Conservation (phyloP, 2,888 invertebrate genomes). For the Linnaemya vulpina region DNA sequence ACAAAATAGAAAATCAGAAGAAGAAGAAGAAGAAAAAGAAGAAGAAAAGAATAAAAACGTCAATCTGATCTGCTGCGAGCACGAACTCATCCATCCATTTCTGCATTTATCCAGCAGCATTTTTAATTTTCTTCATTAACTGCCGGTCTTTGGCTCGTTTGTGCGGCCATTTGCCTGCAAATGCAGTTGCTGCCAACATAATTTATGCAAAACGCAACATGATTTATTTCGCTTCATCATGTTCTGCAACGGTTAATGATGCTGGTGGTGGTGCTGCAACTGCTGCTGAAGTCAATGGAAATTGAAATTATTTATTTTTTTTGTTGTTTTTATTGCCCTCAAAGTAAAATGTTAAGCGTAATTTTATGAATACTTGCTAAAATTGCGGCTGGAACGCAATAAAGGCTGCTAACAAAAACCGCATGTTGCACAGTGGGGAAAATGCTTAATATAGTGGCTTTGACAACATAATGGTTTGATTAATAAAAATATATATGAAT, state of each 20-base stretch:
- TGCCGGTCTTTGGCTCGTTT: constrained; percentile 19
- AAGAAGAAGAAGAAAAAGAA: not conserved
- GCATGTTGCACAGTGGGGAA: too few species aligned
- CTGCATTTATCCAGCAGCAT: constrained; percentile 3
- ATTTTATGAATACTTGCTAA: not conserved
- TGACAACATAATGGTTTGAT: too few species aligned
- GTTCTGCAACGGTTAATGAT: constrained; percentile 10
- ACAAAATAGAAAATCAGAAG: too few species aligned
- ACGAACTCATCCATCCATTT: constrained; percentile 22
- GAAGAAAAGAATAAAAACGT: not conserved
- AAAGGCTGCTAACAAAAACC: too few species aligned
- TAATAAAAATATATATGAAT: too few species aligned
- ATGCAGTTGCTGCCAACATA: constrained; percentile 20
- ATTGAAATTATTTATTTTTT: constrained; percentile 23
- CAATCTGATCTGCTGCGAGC: constrained; percentile 23
- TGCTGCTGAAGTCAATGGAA: constrained; percentile 5
- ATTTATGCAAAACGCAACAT: constrained; percentile 50
- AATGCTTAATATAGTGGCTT: too few species aligned
- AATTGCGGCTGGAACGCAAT: not conserved
- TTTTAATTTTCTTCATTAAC: not conserved
- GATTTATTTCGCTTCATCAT: constrained; percentile 4
- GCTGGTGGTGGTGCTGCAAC: not conserved
- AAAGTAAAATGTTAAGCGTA: not conserved
- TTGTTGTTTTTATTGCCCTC: not conserved
- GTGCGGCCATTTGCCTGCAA: constrained; percentile 29